phyloP scores from a whole-genome alignment of 2,888 invertebrate species.

The Diplazon laetatorius region DNA sequence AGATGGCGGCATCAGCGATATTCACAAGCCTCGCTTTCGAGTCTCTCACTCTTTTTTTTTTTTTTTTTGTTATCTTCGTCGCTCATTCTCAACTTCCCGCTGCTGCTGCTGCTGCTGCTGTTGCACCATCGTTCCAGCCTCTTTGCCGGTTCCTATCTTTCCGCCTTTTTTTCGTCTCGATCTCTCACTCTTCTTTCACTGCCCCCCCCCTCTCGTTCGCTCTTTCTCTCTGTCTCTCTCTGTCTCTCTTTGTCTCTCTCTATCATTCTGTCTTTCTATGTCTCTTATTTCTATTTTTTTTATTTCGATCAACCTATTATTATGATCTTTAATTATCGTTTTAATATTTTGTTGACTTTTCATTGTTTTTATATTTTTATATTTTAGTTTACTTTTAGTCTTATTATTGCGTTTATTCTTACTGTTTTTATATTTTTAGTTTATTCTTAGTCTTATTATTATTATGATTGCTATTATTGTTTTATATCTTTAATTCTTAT shows the following conservation, averaged over 20 bases:
- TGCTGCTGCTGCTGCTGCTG: not conserved
- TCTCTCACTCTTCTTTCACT: not conserved
- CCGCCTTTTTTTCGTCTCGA: not conserved
- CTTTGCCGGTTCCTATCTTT: not conserved
- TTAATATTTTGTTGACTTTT: no score
- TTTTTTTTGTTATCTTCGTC: slow-evolving; percentile 45
- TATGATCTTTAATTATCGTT: no score
- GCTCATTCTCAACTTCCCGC: slow-evolving; percentile 15
- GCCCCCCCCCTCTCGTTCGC: slow-evolving; percentile 3
- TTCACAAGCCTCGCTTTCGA: slow-evolving; percentile 72
- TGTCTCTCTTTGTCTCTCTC: slow-evolving; percentile 17
- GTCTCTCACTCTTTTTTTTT: slow-evolving; percentile 49
- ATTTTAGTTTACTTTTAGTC: no score
- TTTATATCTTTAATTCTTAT: no score
- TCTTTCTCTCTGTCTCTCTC: slow-evolving; percentile 16
- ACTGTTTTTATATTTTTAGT: no score
- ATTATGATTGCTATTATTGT: no score
- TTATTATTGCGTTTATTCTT: slow-evolving; percentile 2
- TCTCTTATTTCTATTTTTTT: no score
- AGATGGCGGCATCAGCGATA: slow-evolving; percentile 77
- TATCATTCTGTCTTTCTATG: slow-evolving; percentile 54
- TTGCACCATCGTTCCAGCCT: slow-evolving; percentile 3
- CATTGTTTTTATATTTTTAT: no score
- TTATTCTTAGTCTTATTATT: no score
- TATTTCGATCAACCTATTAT: no score